Conservation (phyloP, 92 coral and sea anemone genomes). For the Hydrozoanthus gracilis region DNA sequence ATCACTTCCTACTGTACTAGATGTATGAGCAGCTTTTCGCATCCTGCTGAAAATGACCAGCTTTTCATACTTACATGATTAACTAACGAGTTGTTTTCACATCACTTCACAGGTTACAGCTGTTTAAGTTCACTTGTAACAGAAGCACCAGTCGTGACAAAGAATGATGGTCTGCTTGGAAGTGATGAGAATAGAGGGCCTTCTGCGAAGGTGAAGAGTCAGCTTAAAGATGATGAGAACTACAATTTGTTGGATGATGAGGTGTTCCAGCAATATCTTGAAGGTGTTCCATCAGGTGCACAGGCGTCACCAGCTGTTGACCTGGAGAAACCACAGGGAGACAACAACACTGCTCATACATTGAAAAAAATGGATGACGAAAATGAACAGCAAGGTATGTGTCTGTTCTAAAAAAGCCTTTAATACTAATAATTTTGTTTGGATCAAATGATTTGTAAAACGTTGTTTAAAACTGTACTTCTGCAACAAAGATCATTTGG, state of each 20-base stretch:
- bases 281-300: too few species aligned
- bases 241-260: constrained; percentile 35
- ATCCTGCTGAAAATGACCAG: too few species aligned
- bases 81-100: not conserved
- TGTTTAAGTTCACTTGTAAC: constrained; percentile 1
- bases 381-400: constrained; percentile 22
- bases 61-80: too few species aligned
- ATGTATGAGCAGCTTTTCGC: too few species aligned
- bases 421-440: not conserved
- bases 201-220: not conserved
- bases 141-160: not conserved
- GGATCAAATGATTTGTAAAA: too few species aligned
- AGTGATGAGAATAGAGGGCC: not conserved
- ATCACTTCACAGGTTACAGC: not conserved
- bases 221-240: not conserved
- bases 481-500: too few species aligned
- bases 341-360: not conserved
- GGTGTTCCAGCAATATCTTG: constrained; percentile 35
- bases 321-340: not conserved
- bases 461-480: too few species aligned
- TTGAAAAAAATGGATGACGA: not conserved
- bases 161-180: not conserved
- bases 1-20: too few species aligned
- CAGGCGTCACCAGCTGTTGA: not conserved
- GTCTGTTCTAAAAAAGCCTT: not conserved